Evolutionary conservation across 2,113 vertebrate species (phyloP).

Genomic region (Notarius quadriscutis): DNA sequence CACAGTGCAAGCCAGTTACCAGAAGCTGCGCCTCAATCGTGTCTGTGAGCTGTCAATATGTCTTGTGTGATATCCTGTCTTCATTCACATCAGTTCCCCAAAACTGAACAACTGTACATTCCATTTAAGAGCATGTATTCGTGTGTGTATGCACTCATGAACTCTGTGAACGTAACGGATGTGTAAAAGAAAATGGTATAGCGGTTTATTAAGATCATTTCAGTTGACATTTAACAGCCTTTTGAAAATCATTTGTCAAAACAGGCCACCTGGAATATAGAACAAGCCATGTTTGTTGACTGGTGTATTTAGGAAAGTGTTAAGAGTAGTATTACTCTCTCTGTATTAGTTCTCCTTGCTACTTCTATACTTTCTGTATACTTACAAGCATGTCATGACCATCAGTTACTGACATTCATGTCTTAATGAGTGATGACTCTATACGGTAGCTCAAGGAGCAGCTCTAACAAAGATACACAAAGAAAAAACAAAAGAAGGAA

Average conservation of each 20-base stretch:
- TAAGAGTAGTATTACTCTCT: conserved; percentile 16
- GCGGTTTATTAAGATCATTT: neutral
- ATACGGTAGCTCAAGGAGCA: neutral
- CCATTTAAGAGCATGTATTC: neutral
- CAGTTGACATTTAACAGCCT: neutral
- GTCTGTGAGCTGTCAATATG: conserved; percentile 34
- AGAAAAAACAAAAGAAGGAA: neutral
- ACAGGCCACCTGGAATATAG: neutral
- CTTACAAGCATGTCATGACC: neutral
- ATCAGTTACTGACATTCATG: conserved; percentile 21
- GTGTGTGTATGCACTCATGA: neutral
- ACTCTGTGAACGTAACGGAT: neutral
- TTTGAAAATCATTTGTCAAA: neutral
- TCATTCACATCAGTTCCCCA: conserved; percentile 45
- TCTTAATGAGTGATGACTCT: neutral
- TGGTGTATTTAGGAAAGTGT: conserved; percentile 4
- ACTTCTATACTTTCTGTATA: neutral
- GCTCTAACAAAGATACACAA: neutral
- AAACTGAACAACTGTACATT: conserved; percentile 37
- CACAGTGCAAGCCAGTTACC: conserved; percentile 47
- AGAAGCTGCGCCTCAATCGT: conserved; percentile 33
- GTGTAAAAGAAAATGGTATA: neutral
- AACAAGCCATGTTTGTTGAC: neutral
- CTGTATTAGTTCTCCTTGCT: neutral
- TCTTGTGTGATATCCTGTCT: conserved; percentile 52